Conservation (phyloP, 2,113 vertebrate genomes). For the Alces alces region DNA sequence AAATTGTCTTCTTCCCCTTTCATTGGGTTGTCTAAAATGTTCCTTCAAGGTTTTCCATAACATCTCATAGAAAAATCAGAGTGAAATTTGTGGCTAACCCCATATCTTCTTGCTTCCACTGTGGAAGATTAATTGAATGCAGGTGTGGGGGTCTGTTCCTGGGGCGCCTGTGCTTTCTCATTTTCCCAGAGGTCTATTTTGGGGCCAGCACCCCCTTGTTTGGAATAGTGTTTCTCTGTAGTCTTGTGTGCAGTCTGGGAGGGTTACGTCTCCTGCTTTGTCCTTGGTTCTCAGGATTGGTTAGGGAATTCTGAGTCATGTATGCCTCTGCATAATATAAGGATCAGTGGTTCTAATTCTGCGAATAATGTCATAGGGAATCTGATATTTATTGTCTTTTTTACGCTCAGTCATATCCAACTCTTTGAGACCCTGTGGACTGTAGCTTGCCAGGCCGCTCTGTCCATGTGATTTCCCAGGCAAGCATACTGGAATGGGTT, state of each 20-base stretch:
- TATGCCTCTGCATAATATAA: background rate
- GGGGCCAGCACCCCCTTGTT: background rate
- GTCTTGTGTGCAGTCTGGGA: background rate
- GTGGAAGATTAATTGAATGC: background rate
- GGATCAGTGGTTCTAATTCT: background rate
- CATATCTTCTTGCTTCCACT: background rate
- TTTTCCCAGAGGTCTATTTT: background rate
- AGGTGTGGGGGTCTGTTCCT: background rate
- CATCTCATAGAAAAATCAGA: background rate
- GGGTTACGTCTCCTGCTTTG: background rate
- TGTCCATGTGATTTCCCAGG: background rate
- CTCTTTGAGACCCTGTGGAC: background rate
- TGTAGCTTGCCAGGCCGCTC: background rate
- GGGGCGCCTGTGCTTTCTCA: background rate
- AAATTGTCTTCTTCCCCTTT: background rate
- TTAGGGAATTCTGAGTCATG: background rate
- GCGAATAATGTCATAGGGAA: background rate
- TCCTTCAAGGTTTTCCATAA: background rate
- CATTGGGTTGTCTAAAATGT: background rate
- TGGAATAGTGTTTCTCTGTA: background rate
- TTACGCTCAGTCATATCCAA: rapidly evolving
- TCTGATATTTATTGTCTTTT: background rate
- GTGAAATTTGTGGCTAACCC: background rate
- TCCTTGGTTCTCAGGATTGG: background rate
- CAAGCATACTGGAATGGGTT: background rate